These are phyloP conservation scores for Chelon labrosus DNA, from an alignment of 2,797 vertebrate genomes.

Conservation along the genomic window DNA sequence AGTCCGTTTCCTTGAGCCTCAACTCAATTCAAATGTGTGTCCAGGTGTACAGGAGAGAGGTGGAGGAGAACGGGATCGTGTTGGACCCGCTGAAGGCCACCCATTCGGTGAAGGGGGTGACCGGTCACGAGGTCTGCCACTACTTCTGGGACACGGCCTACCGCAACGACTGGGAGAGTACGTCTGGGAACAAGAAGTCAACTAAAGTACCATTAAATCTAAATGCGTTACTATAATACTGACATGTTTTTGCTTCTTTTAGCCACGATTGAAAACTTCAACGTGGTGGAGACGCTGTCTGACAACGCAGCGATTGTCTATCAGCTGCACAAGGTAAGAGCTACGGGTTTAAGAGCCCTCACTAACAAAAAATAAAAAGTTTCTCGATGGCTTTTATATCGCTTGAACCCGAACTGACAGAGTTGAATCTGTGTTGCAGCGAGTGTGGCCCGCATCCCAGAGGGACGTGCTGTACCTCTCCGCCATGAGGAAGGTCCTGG, in stretches of 20 bases:
- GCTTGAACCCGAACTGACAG: too few species aligned
- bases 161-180: constrained; percentile 99
- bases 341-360: not conserved
- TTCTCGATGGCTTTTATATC: too few species aligned
- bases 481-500: constrained; percentile 92
- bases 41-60: constrained; percentile 97
- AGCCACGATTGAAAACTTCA: constrained; percentile 98
- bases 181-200: constrained; percentile 46
- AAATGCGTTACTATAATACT: not conserved
- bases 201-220: too few species aligned
- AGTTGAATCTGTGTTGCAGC: constrained; percentile 76
- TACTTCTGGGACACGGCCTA: constrained; percentile 97
- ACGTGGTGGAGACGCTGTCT: constrained; percentile 93
- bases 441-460: constrained; percentile 98
- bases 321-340: constrained; percentile 95
- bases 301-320: constrained; percentile 93
- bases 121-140: constrained; percentile 96
- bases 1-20: not conserved
- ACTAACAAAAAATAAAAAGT: too few species aligned
- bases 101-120: constrained; percentile 95
- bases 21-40: not conserved
- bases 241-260: constrained; percentile 26
- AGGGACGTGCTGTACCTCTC: constrained; percentile 97
- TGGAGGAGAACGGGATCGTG: constrained; percentile 97
- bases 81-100: constrained; percentile 98